Conservation (phyloP, 2,113 vertebrate genomes). For the Antennarius striatus region DNA sequence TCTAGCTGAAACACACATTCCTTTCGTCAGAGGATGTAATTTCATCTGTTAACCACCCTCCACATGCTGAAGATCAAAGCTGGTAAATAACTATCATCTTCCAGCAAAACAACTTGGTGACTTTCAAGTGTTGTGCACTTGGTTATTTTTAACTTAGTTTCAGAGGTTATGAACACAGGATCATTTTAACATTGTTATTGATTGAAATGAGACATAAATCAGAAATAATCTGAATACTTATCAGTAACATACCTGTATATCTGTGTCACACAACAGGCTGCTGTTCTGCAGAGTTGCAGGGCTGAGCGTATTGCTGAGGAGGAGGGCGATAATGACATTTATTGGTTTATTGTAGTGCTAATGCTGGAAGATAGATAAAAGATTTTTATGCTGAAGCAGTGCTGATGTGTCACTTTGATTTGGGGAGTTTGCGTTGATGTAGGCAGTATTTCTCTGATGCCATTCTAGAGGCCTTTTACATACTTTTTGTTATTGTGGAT, state of each 20-base stretch:
- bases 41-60: slow-evolving; percentile 21
- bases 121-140: background rate
- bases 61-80: background rate
- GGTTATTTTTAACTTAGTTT: too few relatives aligned
- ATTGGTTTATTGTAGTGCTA: slow-evolving; percentile 60
- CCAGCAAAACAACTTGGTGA: slow-evolving; percentile 33
- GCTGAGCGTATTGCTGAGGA: background rate
- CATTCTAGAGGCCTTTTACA: slow-evolving; percentile 11
- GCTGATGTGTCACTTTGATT: slow-evolving; percentile 49
- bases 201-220: too few relatives aligned
- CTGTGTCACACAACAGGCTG: background rate
- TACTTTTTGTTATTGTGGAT: background rate
- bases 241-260: too few relatives aligned
- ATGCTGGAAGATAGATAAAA: slow-evolving; percentile 29
- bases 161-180: too few relatives aligned
- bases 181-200: too few relatives aligned
- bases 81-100: slow-evolving; percentile 43
- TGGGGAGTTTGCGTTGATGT: slow-evolving; percentile 48
- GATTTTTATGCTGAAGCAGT: slow-evolving; percentile 31
- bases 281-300: background rate
- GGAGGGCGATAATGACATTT: slow-evolving; percentile 34
- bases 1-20: too few relatives aligned
- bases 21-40: slow-evolving; percentile 32
- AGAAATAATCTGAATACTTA: too few relatives aligned
- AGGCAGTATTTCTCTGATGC: background rate